Conservation (phyloP, 2,113 vertebrate genomes). For the Rhabdornis inornatus region DNA sequence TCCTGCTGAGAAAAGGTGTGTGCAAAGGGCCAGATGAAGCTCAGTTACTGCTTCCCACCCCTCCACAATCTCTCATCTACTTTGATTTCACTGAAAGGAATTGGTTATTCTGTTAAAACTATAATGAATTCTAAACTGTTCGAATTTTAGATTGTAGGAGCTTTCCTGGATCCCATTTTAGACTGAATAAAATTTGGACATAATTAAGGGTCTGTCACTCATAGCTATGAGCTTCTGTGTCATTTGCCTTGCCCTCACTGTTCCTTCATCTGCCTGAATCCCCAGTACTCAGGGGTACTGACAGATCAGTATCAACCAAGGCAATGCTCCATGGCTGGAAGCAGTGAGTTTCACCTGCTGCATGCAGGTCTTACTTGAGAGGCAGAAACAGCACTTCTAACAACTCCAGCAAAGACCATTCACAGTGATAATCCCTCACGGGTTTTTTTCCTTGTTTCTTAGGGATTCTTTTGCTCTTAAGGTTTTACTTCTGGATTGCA, state of each 20-base stretch:
- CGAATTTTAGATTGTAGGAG: not conserved
- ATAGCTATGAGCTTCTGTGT: too few relatives aligned
- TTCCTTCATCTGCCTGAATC: not conserved
- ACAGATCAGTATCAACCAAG: fast-evolving
- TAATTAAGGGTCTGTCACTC: not conserved
- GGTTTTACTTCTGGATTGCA: not conserved
- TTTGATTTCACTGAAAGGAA: not conserved
- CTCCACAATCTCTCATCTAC: not conserved
- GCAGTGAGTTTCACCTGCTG: not conserved
- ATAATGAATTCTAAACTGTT: not conserved
- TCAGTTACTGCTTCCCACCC: too few relatives aligned
- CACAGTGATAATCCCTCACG: not conserved
- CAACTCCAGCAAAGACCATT: not conserved
- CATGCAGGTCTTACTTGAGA: not conserved
- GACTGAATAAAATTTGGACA: not conserved
- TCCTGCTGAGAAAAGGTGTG: not conserved
- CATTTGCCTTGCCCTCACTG: fast-evolving
- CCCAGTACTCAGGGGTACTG: fast-evolving
- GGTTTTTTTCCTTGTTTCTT: not conserved
- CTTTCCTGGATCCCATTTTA: not conserved
- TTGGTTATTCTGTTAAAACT: not conserved
- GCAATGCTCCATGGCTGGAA: not conserved
- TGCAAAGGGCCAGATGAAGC: not conserved
- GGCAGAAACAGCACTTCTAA: not conserved
- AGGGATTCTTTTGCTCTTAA: not conserved